phyloP scores from a whole-genome alignment of 2,797 vertebrate species.

The Meda fulgida region DNA sequence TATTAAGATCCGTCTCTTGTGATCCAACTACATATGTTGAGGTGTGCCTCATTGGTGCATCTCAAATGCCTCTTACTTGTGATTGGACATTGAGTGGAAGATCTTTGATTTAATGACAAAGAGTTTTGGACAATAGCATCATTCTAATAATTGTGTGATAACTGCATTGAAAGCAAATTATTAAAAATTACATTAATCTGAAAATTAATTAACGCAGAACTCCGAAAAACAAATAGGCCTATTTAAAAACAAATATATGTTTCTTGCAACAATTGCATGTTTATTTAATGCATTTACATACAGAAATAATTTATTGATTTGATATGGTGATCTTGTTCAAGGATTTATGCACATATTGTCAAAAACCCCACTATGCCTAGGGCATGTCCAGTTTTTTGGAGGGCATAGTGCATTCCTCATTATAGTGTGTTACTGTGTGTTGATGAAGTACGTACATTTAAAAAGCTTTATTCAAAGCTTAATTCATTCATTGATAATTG shows the following conservation, averaged over 20 bases:
- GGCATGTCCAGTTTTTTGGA: not conserved
- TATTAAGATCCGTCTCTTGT: not conserved
- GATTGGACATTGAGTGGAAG: not conserved
- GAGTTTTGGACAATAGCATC: too few species aligned
- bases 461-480: too few species aligned
- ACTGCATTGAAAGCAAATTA: not conserved
- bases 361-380: not conserved
- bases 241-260: not conserved
- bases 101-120: not conserved
- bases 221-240: not conserved
- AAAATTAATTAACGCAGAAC: not conserved
- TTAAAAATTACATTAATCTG: not conserved
- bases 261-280: not conserved
- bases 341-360: not conserved
- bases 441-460: not conserved
- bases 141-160: not conserved
- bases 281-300: not conserved
- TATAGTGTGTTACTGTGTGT: not conserved
- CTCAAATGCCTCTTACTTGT: not conserved
- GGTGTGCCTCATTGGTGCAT: not conserved
- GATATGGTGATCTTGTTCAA: not conserved
- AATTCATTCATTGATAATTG: not conserved
- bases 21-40: not conserved
- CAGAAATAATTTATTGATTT: not conserved
- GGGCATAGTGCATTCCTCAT: not conserved